Conservation (phyloP, 2,113 vertebrate species). For the Vireo altiloquus region DNA sequence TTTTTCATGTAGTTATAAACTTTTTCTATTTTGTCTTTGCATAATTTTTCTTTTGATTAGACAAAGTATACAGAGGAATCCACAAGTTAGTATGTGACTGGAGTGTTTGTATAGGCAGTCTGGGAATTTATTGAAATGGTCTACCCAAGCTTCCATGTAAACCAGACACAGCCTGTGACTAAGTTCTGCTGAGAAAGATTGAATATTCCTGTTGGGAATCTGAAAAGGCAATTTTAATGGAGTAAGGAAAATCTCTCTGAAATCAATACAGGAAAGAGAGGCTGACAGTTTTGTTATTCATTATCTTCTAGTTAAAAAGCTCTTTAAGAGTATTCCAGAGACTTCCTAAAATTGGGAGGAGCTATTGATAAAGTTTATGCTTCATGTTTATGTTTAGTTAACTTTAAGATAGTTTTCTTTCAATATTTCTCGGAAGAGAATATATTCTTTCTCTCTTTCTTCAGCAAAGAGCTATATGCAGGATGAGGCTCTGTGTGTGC, state of each 20-base stretch:
- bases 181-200: background rate
- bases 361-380: background rate
- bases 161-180: background rate
- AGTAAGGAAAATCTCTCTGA: conserved; percentile 10
- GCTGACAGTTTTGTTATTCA: conserved; percentile 25
- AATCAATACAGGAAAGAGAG: conserved; percentile 31
- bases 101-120: background rate
- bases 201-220: background rate
- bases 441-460: background rate
- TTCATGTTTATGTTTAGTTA: background rate
- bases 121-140: background rate
- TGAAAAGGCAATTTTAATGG: conserved; percentile 7
- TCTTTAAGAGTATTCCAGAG: background rate
- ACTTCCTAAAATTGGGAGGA: background rate
- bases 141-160: background rate
- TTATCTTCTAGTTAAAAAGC: conserved; percentile 4
- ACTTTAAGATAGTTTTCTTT: background rate
- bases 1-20: background rate
- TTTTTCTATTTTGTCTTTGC: background rate
- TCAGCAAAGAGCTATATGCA: background rate
- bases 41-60: background rate
- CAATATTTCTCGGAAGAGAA: background rate
- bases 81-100: background rate
- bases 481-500: background rate
- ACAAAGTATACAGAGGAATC: background rate